These are phyloP conservation scores for Aphidoletes aphidimyza DNA, from an alignment of 2,888 invertebrate genomes.

Conservation along the genomic window DNA sequence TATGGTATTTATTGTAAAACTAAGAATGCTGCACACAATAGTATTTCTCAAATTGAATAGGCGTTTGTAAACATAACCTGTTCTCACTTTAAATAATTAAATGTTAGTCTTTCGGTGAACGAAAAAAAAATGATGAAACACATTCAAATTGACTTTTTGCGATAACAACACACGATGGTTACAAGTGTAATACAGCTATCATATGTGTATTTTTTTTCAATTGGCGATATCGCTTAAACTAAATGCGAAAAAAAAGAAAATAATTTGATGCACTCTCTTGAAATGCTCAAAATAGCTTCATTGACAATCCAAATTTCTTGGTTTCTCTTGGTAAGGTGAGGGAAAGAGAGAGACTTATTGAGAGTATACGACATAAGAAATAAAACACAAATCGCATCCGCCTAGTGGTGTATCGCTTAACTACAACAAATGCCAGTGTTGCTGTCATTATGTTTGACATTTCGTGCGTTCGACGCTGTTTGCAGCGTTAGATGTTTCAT, in stretches of 20 bases:
- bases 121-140: not conserved
- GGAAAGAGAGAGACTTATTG: not conserved
- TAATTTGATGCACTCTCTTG: not conserved
- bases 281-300: constrained; percentile 29
- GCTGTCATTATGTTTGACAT: constrained; percentile 29
- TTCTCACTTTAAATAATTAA: not conserved
- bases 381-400: not conserved
- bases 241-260: not conserved
- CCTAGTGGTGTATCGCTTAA: constrained; percentile 22
- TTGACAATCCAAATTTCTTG: constrained; percentile 34
- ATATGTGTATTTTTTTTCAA: not conserved
- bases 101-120: not conserved
- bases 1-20: not conserved
- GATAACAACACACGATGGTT: not conserved
- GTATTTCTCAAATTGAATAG: not conserved
- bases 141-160: too few relatives aligned
- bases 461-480: not conserved
- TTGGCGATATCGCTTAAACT: not conserved
- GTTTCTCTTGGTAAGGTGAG: not conserved
- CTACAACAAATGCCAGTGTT: constrained; percentile 13
- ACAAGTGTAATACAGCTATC: not conserved
- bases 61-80: constrained; percentile 33
- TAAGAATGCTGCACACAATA: not conserved
- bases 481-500: not conserved
- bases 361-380: not conserved